These are phyloP conservation scores for Spinibarbus caldwelli DNA, from an alignment of 2,797 vertebrate species.

Conservation along the genomic window DNA sequence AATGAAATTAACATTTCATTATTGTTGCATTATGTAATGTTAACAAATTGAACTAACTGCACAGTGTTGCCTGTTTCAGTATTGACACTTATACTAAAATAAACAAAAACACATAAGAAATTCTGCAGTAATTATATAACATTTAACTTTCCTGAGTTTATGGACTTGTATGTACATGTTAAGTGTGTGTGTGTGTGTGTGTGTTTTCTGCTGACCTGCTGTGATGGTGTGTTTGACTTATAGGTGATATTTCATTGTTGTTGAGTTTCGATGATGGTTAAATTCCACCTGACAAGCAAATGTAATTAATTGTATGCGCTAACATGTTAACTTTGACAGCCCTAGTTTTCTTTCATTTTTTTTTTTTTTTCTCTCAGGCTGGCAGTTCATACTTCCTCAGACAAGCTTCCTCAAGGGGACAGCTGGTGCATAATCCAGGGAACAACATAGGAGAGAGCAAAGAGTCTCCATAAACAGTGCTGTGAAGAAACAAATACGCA, in stretches of 20 bases:
- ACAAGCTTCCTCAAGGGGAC: slow-evolving; percentile 25
- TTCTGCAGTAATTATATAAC: neutral
- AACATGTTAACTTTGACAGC: slow-evolving; percentile 12
- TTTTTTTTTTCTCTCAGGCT: neutral
- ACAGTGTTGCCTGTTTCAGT: neutral
- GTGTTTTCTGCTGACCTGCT: neutral
- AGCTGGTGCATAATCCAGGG: neutral
- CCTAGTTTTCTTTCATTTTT: neutral
- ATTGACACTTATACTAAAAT: neutral
- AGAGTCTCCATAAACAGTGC: neutral
- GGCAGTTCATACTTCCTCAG: neutral
- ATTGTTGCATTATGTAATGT: too few relatives aligned
- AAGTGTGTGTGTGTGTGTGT: too few relatives aligned
- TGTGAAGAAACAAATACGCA: neutral
- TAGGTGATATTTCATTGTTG: neutral
- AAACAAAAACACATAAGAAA: neutral
- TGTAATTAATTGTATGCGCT: neutral
- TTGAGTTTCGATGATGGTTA: neutral
- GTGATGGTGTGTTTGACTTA: neutral
- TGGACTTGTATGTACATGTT: neutral
- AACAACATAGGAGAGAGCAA: neutral
- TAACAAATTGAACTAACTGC: too few relatives aligned
- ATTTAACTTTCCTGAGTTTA: neutral
- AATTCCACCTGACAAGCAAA: slow-evolving; percentile 7
- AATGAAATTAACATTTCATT: too few relatives aligned